These are phyloP conservation scores for Sander lucioperca DNA, from an alignment of 2,113 vertebrate species.

Conservation along the genomic window DNA sequence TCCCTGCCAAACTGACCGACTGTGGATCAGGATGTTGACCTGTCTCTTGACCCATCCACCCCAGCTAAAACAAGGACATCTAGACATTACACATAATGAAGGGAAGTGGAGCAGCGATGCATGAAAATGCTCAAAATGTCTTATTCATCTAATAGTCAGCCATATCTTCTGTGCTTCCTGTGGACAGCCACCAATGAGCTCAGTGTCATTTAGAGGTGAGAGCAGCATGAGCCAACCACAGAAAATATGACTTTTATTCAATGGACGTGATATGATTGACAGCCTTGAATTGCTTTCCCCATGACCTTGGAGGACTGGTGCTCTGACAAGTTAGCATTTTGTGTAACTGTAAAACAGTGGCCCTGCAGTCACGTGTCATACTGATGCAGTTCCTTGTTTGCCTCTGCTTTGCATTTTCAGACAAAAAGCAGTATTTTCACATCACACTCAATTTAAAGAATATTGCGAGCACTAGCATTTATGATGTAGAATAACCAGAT, in stretches of 20 bases:
- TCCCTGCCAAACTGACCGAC: neutral
- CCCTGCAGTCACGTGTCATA: constrained; percentile 23
- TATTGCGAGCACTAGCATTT: neutral
- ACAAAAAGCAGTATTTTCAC: constrained; percentile 3
- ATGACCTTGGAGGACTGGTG: constrained; percentile 63
- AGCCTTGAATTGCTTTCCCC: constrained; percentile 58
- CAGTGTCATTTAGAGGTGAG: constrained; percentile 75
- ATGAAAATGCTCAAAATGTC: constrained; percentile 51
- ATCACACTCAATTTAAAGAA: neutral
- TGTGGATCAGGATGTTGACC: constrained; percentile 4
- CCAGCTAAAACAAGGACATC: constrained; percentile 15
- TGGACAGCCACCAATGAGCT: constrained; percentile 51
- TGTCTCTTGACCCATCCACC: constrained; percentile 20
- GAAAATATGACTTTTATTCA: constrained; percentile 74
- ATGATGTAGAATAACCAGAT: neutral
- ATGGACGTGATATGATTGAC: constrained; percentile 67
- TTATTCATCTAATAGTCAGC: constrained; percentile 49
- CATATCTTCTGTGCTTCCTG: constrained; percentile 26
- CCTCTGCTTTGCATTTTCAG: constrained; percentile 22
- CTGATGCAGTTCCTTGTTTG: constrained; percentile 19
- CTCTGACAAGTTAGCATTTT: constrained; percentile 50
- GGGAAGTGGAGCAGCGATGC: constrained; percentile 32
- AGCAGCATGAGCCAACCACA: constrained; percentile 54
- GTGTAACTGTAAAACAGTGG: constrained; percentile 43
- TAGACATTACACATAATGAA: constrained; percentile 36